These are phyloP conservation scores for Otolemur garnettii DNA, from an alignment of 2,113 vertebrate species.

Conservation along the genomic window DNA sequence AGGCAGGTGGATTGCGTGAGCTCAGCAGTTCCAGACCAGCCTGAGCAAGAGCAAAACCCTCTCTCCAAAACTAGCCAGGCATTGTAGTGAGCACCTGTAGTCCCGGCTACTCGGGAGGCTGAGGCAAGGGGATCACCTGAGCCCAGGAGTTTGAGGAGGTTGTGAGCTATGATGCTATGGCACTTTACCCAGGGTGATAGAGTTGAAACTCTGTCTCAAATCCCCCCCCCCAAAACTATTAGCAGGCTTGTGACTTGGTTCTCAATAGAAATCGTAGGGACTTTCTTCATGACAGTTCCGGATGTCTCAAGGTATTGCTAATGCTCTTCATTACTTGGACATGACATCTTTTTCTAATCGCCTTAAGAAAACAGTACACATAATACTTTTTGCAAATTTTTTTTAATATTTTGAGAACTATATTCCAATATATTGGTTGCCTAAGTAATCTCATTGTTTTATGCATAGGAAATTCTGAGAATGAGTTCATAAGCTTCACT, in stretches of 20 bases:
- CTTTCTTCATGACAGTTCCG: neutral
- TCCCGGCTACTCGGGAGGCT: too few relatives aligned
- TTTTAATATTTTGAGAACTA: neutral
- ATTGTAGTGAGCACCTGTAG: too few relatives aligned
- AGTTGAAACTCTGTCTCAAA: too few relatives aligned
- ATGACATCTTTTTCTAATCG: neutral
- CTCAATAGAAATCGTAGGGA: neutral
- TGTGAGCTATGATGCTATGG: too few relatives aligned
- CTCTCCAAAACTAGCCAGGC: too few relatives aligned
- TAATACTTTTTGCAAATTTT: neutral
- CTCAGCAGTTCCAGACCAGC: too few relatives aligned
- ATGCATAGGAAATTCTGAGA: neutral
- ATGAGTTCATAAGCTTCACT: neutral
- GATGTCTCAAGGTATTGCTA: neutral
- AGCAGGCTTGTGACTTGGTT: neutral
- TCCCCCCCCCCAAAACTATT: too few relatives aligned
- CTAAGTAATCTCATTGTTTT: constrained; percentile 6
- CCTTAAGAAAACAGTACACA: neutral
- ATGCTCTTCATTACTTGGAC: neutral
- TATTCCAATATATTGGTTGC: neutral
- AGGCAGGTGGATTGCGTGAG: too few relatives aligned
- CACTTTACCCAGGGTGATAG: too few relatives aligned
- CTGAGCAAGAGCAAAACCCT: too few relatives aligned
- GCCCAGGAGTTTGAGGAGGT: too few relatives aligned
- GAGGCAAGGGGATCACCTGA: too few relatives aligned